A percentile compares a stretch with the other conserved stretches of the same genome.
These are phyloP conservation scores for Drosophila paramelanica DNA, from an alignment of 2,888 invertebrate species.

Conservation along the genomic window DNA sequence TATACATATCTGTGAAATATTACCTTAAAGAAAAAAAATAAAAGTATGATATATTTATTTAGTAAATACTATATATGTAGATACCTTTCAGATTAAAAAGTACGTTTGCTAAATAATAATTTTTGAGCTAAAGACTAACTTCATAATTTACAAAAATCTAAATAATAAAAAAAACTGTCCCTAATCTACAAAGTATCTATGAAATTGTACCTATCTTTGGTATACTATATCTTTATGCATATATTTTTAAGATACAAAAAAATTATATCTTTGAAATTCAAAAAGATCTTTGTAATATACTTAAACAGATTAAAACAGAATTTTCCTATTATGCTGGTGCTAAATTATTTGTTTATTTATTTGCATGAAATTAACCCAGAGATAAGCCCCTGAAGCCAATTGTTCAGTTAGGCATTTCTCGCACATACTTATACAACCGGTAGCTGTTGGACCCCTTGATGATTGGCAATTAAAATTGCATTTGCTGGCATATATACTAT, in stretches of 20 bases:
- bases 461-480: slow-evolving; percentile 76
- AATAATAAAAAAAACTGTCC: too few relatives aligned
- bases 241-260: too few relatives aligned
- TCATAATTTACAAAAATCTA: too few relatives aligned
- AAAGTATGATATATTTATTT: too few relatives aligned
- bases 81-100: too few relatives aligned
- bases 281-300: background rate
- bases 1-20: too few relatives aligned
- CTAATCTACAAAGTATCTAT: background rate
- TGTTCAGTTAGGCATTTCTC: slow-evolving; percentile 3
- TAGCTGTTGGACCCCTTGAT: slow-evolving; percentile 28
- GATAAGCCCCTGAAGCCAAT: background rate
- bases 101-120: too few relatives aligned
- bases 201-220: background rate
- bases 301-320: background rate
- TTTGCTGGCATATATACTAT: slow-evolving; percentile 57
- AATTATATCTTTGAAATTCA: too few relatives aligned
- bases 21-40: too few relatives aligned
- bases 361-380: background rate
- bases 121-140: too few relatives aligned
- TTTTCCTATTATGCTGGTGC: background rate
- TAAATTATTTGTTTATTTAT: background rate
- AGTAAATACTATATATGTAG: too few relatives aligned
- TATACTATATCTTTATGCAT: too few relatives aligned
- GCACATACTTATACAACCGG: slow-evolving; percentile 47